Conservation (phyloP, 2,797 vertebrate species). For the Psittacula derbiana region DNA sequence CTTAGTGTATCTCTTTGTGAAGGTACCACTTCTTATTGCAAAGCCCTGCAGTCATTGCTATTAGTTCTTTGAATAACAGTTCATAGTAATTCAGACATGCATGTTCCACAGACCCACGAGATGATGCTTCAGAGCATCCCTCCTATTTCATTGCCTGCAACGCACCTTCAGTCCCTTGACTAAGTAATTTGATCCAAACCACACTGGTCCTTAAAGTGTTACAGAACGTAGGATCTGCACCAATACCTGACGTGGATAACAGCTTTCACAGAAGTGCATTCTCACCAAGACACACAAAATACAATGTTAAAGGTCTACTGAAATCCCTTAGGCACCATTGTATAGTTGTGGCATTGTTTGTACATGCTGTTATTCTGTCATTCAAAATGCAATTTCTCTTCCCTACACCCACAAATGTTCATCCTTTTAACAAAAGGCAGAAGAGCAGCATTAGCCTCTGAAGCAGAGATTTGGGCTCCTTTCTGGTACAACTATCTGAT, state of each 20-base stretch:
- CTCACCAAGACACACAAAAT: not conserved
- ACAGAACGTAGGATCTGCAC: not conserved
- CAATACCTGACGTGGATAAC: no score
- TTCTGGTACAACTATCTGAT: not conserved
- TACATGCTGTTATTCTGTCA: not conserved
- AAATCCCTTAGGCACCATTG: not conserved
- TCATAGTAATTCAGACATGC: not conserved
- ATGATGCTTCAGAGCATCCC: not conserved
- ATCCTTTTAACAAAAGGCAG: not conserved
- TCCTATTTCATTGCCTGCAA: not conserved
- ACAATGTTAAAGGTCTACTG: not conserved
- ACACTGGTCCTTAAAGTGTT: not conserved
- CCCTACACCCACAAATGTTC: not conserved
- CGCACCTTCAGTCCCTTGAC: not conserved
- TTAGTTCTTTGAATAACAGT: not conserved
- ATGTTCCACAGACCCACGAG: not conserved
- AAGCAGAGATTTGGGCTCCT: not conserved
- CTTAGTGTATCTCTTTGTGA: not conserved
- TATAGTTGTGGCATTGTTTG: not conserved
- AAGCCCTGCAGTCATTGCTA: not conserved
- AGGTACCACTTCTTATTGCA: not conserved
- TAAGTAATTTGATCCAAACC: not conserved
- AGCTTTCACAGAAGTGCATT: not conserved
- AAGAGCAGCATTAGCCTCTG: accelerated
- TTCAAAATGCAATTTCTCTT: not conserved